Evolutionary conservation across 1,140 invertebrate genomes (phyloP).

Genomic region (Leptopilina clavipes): DNA sequence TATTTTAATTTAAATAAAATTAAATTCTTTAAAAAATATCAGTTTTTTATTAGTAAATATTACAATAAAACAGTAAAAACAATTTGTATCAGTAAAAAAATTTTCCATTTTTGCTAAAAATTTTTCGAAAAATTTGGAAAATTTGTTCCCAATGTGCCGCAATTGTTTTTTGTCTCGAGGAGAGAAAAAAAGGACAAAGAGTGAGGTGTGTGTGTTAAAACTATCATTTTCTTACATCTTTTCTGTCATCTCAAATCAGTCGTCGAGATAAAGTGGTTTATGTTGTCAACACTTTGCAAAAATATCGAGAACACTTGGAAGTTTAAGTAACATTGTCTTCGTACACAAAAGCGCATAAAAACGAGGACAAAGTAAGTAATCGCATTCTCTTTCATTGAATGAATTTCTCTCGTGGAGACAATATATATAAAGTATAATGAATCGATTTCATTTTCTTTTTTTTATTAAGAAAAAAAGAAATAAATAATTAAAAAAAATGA

Average conservation of each 20-base stretch:
- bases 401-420: not conserved
- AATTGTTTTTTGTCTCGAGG: too few species aligned
- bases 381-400: not conserved
- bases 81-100: too few species aligned
- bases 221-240: not conserved
- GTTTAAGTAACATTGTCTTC: not conserved
- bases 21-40: too few species aligned
- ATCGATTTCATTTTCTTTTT: constrained; percentile 17
- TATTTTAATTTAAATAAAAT: too few species aligned
- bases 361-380: constrained; percentile 13
- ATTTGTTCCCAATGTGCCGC: too few species aligned
- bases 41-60: too few species aligned
- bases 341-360: constrained; percentile 12
- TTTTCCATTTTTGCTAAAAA: too few species aligned
- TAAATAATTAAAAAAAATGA: not conserved
- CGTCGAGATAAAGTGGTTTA: not conserved
- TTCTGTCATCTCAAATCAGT: not conserved
- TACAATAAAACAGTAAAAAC: too few species aligned
- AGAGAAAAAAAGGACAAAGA: too few species aligned
- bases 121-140: too few species aligned
- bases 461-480: too few species aligned
- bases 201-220: too few species aligned
- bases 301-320: constrained; percentile 4
- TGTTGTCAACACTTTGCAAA: constrained; percentile 4
- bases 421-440: constrained; percentile 18